Percentiles rank a stretch among this genome's conserved stretches.
Evolutionary conservation across 2,888 invertebrate species (phyloP).

Genomic region (Dorcus hopei): DNA sequence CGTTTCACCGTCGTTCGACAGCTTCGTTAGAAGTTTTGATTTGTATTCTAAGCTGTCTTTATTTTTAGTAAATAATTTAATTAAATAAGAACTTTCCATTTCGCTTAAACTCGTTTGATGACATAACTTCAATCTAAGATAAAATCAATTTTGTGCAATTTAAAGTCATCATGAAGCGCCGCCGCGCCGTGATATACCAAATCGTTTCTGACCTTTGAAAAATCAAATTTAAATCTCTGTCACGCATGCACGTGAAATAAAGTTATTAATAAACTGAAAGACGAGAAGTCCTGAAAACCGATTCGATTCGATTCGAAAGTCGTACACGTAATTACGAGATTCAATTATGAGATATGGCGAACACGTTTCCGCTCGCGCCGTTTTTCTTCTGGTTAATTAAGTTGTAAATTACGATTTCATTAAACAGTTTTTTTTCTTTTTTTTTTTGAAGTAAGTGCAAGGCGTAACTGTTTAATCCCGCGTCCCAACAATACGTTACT

Average conservation of each 20-base stretch:
- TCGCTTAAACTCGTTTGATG: too few species aligned
- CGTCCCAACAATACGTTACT: not conserved
- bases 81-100: too few species aligned
- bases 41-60: too few species aligned
- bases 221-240: not conserved
- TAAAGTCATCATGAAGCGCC: too few species aligned
- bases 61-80: too few species aligned
- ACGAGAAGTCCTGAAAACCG: not conserved
- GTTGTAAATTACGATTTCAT: constrained; percentile 6
- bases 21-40: too few species aligned
- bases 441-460: not conserved
- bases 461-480: not conserved
- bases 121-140: too few species aligned
- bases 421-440: not conserved
- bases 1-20: too few species aligned
- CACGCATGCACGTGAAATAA: not conserved
- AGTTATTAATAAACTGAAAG: not conserved
- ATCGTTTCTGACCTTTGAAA: not conserved
- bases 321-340: not conserved
- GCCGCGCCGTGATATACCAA: too few species aligned
- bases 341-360: not conserved
- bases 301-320: not conserved
- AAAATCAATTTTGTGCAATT: too few species aligned
- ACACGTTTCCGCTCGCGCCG: not conserved
- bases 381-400: constrained; percentile 5